Percentiles rank a stretch among this genome's conserved stretches.
phyloP scores from a whole-genome alignment of 1,140 invertebrate species.

The Streblospio benedicti region DNA sequence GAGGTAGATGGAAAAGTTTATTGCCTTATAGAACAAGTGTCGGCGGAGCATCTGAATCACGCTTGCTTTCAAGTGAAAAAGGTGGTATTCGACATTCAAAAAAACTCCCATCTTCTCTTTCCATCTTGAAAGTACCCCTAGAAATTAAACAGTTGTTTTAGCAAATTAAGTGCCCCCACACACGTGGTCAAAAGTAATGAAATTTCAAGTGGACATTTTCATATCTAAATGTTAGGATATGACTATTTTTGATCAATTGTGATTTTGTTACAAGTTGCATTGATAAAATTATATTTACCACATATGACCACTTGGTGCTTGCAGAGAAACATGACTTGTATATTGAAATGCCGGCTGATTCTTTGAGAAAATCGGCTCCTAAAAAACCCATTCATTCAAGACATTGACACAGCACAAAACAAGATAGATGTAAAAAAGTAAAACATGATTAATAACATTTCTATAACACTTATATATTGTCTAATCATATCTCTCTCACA shows the following conservation, averaged over 20 bases:
- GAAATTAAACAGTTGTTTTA: conserved; percentile 26
- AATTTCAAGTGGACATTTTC: too few relatives aligned
- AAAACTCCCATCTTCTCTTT: conserved; percentile 86
- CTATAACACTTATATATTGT: too few relatives aligned
- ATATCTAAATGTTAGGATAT: too few relatives aligned
- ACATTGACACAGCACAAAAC: not conserved
- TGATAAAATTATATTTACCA: conserved; percentile 57
- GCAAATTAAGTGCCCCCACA: too few relatives aligned
- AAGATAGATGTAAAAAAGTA: conserved; percentile 10
- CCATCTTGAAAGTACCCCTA: conserved; percentile 93
- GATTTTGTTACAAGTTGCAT: too few relatives aligned
- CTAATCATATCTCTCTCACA: too few relatives aligned
- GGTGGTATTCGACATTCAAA: conserved; percentile 95
- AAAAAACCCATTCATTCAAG: conserved; percentile 20
- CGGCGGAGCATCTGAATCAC: too few relatives aligned
- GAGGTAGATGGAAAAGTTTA: too few relatives aligned
- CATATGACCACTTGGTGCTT: conserved; percentile 97
- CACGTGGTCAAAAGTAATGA: too few relatives aligned
- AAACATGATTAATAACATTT: not conserved
- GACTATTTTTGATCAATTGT: too few relatives aligned
- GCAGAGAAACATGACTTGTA: conserved; percentile 88
- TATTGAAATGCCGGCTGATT: conserved; percentile 91
- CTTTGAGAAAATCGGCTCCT: conserved; percentile 79
- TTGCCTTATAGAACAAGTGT: too few relatives aligned
- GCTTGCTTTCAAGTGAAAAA: conserved; percentile 88